Base-by-base conservation (phyloP, 2,113 vertebrate species). In the Poicephalus meyeri region DNA sequence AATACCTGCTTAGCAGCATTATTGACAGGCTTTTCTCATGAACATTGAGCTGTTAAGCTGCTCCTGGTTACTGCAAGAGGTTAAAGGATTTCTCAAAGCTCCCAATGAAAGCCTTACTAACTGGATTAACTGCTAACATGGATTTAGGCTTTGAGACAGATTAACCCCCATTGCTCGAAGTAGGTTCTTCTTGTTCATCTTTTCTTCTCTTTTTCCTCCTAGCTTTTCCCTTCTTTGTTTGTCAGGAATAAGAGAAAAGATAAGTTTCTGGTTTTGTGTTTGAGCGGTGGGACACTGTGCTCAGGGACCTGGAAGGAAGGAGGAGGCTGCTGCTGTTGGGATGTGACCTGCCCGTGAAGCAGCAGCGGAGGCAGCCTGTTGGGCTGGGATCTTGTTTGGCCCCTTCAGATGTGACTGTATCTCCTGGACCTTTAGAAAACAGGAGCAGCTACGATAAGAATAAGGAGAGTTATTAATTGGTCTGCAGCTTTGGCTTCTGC, bases 71-170 rank as follows among this genome's bases (percentile, higher is more conserved):
- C 92, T 89, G 91, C 78, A 86, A 96, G 96, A 97, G 95, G 97
- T 97, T 97, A 96, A 97, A 96, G 97, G 97, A 96, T 98, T 97
- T 98, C 92, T 95, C 92, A 97, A 97, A 98, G 93, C 98, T 96
- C 91, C 50, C 95, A 91, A 93, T 93, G 97, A 98, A 98, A 98
- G 97, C 97, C 86, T 91, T 93, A 94, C 94, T 98, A 98, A 98
- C 96, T 97, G 97, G 97, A 98, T 98, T 98, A 98, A 88, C 97
- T 80, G 88, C 97, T 98, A 96, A 98, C 97, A 96, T 85, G 97
- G 97, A 97, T 95, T 96, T 96, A 96, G 88, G 95, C 88, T 98
- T 97, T 97, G 91, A 94, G 95, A 96, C 81, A 95, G 97, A 97
- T 98, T 98, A 98, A 98, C 95, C 84, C 93, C 94, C 90, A 70